A percentile compares a stretch with the other conserved stretches of the same genome.
These are phyloP conservation scores for Caenorhabditis briggsae DNA, from an alignment of 1,140 invertebrate genomes.

Conservation along the genomic window DNA sequence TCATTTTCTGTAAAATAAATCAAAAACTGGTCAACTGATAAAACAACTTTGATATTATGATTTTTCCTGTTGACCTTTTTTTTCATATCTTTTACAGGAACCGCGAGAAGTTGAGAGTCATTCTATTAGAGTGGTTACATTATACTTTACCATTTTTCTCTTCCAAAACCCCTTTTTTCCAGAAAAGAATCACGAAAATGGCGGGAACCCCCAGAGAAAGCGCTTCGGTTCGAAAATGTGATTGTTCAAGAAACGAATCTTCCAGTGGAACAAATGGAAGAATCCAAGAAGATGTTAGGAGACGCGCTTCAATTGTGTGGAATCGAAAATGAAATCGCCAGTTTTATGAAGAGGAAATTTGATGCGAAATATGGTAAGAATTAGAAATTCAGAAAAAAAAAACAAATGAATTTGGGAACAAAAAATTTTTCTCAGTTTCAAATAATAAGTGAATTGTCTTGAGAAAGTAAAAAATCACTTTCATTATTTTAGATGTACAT, in stretches of 20 bases:
- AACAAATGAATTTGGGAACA: neutral
- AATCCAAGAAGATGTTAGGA: slow-evolving; percentile 55
- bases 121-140: no score
- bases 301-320: slow-evolving; percentile 55
- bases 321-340: slow-evolving; percentile 63
- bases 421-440: neutral
- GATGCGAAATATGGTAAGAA: slow-evolving; percentile 51
- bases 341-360: slow-evolving; percentile 58
- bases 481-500: no score
- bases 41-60: no score
- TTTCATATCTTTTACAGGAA: no score
- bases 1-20: no score
- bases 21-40: no score
- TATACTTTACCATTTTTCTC: no score
- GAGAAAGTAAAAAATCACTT: no score
- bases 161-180: neutral
- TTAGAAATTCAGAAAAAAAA: neutral
- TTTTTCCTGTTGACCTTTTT: no score
- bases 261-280: slow-evolving; percentile 8
- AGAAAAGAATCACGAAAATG: slow-evolving; percentile 58
- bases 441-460: no score
- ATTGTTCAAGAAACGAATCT: slow-evolving; percentile 44
- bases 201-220: slow-evolving; percentile 56
- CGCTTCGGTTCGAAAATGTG: slow-evolving; percentile 52
- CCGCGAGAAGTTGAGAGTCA: no score